Conservation (phyloP, 2,113 vertebrate species). For the Lethenteron reissneri region DNA sequence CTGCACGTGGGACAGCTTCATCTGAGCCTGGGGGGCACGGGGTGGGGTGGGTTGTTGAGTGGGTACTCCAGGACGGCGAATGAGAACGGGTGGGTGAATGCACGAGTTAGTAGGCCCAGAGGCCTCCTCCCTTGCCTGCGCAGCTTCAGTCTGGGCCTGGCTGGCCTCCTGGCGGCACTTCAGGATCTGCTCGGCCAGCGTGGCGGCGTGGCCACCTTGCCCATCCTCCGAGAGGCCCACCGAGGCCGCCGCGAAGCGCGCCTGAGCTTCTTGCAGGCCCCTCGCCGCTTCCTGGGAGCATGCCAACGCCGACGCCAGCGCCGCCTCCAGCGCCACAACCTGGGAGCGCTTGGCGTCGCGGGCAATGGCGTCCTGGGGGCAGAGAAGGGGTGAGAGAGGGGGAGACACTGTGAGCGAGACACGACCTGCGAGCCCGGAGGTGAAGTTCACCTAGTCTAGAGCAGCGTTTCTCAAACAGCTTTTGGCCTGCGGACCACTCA, state of each 20-base stretch:
- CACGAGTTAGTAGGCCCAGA: no score
- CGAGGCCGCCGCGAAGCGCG: conserved; percentile 60
- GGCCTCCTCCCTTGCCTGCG: conserved; percentile 36
- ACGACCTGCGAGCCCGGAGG: no score
- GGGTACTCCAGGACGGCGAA: no score
- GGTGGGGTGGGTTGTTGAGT: not conserved
- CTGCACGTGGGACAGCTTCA: conserved; percentile 63
- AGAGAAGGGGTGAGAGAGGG: no score
- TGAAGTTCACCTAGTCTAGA: no score
- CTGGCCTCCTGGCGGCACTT: conserved; percentile 72
- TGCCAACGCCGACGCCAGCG: conserved; percentile 11
- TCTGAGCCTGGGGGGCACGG: conserved; percentile 33
- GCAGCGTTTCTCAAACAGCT: no score
- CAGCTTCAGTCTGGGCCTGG: conserved; percentile 63
- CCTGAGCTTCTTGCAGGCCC: conserved; percentile 39
- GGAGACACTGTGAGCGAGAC: no score
- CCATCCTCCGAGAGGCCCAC: conserved; percentile 65
- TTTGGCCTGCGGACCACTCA: no score
- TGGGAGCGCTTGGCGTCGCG: no score
- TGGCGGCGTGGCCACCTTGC: conserved; percentile 27
- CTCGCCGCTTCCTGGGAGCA: conserved; percentile 23
- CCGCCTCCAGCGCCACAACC: not conserved
- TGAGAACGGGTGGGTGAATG: no score
- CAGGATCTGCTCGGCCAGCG: conserved; percentile 69
- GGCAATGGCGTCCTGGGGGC: no score